Evolutionary conservation across 92 coral and sea anemone genomes (phyloP).

Genomic region (Porites evermanni): DNA sequence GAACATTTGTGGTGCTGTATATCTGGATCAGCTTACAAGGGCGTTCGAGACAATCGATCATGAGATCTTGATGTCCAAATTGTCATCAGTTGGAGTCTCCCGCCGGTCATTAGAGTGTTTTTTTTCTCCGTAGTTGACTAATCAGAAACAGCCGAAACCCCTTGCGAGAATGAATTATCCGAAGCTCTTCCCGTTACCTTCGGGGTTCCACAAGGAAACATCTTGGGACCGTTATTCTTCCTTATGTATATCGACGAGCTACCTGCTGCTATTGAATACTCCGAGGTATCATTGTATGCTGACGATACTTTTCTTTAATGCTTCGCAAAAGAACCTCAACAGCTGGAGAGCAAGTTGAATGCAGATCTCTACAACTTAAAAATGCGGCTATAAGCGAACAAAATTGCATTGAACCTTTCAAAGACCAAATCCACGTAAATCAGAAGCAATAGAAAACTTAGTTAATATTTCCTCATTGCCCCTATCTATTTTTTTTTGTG

Average conservation of each 20-base stretch:
- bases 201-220: conserved; percentile 66
- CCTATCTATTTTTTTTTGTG: too few relatives aligned
- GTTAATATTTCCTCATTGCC: too few relatives aligned
- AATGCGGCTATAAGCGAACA: conserved; percentile 28
- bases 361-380: conserved; percentile 10
- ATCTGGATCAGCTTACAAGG: neutral
- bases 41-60: neutral
- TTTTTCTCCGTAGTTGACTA: neutral
- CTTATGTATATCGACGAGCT: conserved; percentile 23
- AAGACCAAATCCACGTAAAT: conserved; percentile 51
- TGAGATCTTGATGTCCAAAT: neutral
- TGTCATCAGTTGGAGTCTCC: conserved; percentile 10
- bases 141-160: neutral
- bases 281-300: conserved; percentile 37
- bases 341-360: conserved; percentile 27
- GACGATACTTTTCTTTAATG: conserved; percentile 62
- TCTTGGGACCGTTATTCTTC: conserved; percentile 58
- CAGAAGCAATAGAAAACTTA: conserved; percentile 34
- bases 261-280: conserved; percentile 4
- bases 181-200: conserved; percentile 2
- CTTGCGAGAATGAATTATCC: neutral
- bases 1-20: neutral
- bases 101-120: conserved; percentile 7
- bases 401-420: conserved; percentile 19
- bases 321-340: neutral